Percentiles rank a stretch among this genome's conserved stretches.
Conservation (phyloP, 2,797 vertebrate genomes). For the Lutjanus argentimaculatus region DNA sequence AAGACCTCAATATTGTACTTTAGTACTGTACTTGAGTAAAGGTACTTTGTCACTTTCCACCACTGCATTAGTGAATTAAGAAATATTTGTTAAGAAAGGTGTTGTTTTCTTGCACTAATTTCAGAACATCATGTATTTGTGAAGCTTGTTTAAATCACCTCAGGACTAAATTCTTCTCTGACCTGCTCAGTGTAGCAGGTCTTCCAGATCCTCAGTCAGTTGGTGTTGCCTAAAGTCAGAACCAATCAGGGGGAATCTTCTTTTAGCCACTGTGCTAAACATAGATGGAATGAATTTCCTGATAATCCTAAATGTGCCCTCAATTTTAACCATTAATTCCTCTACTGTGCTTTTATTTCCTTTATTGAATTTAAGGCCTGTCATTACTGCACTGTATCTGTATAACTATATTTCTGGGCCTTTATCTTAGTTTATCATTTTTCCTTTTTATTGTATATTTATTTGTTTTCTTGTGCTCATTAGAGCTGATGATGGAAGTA, state of each 20-base stretch:
- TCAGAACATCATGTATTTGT: not conserved
- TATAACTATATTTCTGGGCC: not conserved
- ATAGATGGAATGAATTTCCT: not conserved
- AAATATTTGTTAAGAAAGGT: too few species aligned
- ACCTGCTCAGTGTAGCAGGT: too few species aligned
- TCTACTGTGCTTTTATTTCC: not conserved
- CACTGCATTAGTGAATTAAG: too few species aligned
- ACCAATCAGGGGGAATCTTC: not conserved
- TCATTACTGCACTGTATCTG: not conserved
- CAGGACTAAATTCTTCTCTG: not conserved
- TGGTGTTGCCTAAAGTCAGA: not conserved
- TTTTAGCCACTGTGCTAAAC: constrained; percentile 6
- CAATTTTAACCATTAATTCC: not conserved
- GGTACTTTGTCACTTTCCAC: too few species aligned
- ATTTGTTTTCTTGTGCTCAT: not conserved
- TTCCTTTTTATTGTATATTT: not conserved
- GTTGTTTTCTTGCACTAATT: too few species aligned
- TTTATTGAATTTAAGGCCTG: not conserved
- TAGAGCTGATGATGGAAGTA: too few species aligned
- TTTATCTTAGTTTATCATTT: not conserved
- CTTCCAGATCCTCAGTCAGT: not conserved
- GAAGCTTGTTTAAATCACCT: not conserved
- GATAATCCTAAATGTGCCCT: not conserved
- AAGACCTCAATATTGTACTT: too few species aligned
- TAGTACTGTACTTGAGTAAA: too few species aligned